Conservation (phyloP, 2,113 vertebrate species). For the Mormoops blainvillei region DNA sequence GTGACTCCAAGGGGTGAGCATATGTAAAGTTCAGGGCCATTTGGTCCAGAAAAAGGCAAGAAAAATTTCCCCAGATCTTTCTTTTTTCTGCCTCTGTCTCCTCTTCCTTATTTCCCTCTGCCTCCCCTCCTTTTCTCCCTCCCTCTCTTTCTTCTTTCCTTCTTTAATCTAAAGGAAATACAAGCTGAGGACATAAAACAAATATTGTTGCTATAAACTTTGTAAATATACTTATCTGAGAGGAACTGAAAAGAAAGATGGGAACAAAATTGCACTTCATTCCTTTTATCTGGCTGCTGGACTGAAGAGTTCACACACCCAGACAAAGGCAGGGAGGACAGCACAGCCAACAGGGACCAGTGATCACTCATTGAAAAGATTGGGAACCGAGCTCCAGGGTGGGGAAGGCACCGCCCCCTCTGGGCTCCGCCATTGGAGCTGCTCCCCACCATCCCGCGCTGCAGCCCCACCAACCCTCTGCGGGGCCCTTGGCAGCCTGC, state of each 20-base stretch:
- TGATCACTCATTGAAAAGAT: background rate
- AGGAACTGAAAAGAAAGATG: background rate
- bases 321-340: background rate
- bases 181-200: background rate
- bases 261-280: background rate
- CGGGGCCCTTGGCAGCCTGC: background rate
- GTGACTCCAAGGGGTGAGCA: background rate
- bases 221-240: background rate
- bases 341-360: background rate
- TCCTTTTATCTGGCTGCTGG: background rate
- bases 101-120: background rate
- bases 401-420: background rate
- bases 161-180: background rate
- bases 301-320: background rate
- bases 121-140: background rate
- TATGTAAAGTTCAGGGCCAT: background rate
- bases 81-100: background rate
- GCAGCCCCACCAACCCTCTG: background rate
- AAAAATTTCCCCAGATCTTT: background rate
- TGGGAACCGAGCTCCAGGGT: background rate
- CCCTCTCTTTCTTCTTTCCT: background rate
- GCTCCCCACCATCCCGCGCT: background rate
- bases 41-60: background rate
- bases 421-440: background rate
- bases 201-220: background rate